Evolutionary conservation across 2,888 invertebrate genomes (phyloP).

Genomic region (Lepidonotus clava): DNA sequence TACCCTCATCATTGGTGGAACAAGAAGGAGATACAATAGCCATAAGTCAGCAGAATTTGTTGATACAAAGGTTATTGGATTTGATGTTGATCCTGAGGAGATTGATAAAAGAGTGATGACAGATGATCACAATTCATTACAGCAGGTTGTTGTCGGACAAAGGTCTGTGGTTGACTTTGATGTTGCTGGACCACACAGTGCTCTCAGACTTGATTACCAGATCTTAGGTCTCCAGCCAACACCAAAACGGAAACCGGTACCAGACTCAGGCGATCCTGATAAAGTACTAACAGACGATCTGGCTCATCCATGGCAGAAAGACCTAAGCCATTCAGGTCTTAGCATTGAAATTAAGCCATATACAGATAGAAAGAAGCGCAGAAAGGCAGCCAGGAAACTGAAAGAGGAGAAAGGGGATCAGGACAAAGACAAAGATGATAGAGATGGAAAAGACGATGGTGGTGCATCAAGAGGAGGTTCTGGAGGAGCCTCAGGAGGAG

Average conservation of each 20-base stretch:
- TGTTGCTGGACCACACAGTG: not conserved
- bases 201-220: constrained; percentile 53
- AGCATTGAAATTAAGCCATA: constrained; percentile 60
- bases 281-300: constrained; percentile 46
- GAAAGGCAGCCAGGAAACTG: not conserved
- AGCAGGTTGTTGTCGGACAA: constrained; percentile 33
- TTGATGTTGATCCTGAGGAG: constrained; percentile 45
- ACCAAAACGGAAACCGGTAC: not conserved
- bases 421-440: not conserved
- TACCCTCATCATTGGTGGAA: not conserved
- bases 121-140: not conserved
- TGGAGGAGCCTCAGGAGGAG: not conserved
- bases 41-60: constrained; percentile 31
- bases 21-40: not conserved
- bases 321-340: constrained; percentile 51
- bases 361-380: constrained; percentile 17
- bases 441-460: not conserved
- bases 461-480: not conserved
- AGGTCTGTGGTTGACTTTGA: not conserved
- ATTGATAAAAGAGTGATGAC: not conserved
- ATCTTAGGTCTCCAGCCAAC: constrained; percentile 60
- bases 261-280: not conserved
- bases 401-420: not conserved
- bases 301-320: constrained; percentile 33
- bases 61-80: constrained; percentile 52